A percentile compares a stretch with the other conserved stretches of the same genome.
Conservation (phyloP, 2,797 vertebrate genomes). For the Psittacula echo region DNA sequence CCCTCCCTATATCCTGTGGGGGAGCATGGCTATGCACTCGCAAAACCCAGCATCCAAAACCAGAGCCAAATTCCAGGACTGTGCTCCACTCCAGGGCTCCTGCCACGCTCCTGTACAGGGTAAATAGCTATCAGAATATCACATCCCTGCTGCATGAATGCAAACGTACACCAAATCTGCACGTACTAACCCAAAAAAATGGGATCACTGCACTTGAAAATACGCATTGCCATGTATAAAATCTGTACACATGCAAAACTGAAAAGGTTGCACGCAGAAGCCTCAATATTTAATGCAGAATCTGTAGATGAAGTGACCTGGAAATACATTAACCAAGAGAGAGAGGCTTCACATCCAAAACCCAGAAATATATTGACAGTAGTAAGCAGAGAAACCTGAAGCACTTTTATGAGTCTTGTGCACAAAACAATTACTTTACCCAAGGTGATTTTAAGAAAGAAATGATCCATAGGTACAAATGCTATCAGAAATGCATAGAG, state of each 20-base stretch:
- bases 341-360: not conserved
- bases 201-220: not conserved
- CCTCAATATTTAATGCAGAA: conserved; percentile 10
- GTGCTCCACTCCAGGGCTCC: not conserved
- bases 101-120: not conserved
- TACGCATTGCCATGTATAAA: not conserved
- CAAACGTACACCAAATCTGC: not conserved
- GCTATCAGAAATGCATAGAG: not conserved
- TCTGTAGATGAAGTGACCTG: not conserved
- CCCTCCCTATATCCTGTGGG: not conserved
- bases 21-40: not conserved
- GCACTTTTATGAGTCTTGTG: not conserved
- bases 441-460: not conserved
- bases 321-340: not conserved
- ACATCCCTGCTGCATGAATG: not conserved
- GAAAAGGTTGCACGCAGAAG: not conserved
- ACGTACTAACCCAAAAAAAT: not conserved
- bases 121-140: not conserved
- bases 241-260: not conserved
- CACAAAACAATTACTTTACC: not conserved
- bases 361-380: not conserved
- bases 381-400: not conserved
- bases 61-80: not conserved
- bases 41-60: not conserved
- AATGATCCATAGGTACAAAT: not conserved